Conservation (phyloP, 37 sponge, comb jelly and placozoan species). For the Axinella damicornis region DNA sequence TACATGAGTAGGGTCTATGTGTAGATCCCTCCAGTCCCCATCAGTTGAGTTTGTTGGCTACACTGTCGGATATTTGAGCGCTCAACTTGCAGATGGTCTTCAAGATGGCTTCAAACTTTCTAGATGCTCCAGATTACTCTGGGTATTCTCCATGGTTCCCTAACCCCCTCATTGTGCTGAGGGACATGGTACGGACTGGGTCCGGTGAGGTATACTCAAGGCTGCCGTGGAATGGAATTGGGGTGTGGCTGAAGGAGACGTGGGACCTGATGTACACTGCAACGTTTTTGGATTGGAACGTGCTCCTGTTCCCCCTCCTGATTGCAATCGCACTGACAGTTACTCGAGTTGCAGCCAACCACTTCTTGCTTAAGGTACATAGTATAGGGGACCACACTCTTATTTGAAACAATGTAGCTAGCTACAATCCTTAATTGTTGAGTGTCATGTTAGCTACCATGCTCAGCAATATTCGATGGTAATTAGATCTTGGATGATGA, state of each 20-base stretch:
- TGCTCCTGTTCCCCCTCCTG: not conserved
- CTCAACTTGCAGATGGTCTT: too few species aligned
- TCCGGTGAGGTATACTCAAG: conserved; percentile 1
- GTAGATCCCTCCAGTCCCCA: too few species aligned
- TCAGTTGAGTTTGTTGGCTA: too few species aligned
- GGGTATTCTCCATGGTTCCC: conserved; percentile 63
- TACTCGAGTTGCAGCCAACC: conserved; percentile 38
- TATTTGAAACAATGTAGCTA: too few species aligned
- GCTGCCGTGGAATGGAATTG: conserved; percentile 55
- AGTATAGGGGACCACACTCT: too few species aligned
- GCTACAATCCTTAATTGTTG: too few species aligned
- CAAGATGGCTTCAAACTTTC: conserved; percentile 14
- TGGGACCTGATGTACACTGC: conserved; percentile 27
- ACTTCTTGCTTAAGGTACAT: conserved; percentile 42
- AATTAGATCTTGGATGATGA: too few species aligned
- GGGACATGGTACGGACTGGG: conserved; percentile 16
- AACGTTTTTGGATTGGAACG: not conserved
- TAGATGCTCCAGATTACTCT: conserved; percentile 36
- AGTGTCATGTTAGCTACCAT: not conserved
- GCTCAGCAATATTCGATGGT: too few species aligned
- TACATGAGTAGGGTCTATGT: too few species aligned
- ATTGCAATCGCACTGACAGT: conserved; percentile 36
- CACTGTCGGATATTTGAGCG: too few species aligned
- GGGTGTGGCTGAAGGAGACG: conserved; percentile 53
- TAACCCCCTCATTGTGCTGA: conserved; percentile 44